Conservation (phyloP, 2,113 vertebrate genomes). For the Takifugu bimaculatus region DNA sequence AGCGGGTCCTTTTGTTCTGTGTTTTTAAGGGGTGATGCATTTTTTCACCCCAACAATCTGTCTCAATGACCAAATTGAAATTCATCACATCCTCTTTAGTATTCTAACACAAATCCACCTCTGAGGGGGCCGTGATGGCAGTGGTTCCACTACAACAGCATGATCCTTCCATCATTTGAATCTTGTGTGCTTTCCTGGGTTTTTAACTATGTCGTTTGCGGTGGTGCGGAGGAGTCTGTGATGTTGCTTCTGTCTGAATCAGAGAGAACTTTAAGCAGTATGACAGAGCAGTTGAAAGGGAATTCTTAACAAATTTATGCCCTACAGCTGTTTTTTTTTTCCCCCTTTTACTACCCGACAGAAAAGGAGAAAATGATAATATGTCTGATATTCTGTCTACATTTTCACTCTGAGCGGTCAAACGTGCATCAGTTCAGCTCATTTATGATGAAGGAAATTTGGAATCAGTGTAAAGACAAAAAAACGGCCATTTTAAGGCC, state of each 20-base stretch:
- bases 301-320: constrained; percentile 58
- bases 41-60: neutral
- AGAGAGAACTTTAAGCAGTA: constrained; percentile 12
- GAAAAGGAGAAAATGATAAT: constrained; percentile 50
- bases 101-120: too few species aligned
- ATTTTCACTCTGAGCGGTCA: constrained; percentile 44
- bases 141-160: too few species aligned
- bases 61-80: neutral
- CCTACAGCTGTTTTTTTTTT: constrained; percentile 62
- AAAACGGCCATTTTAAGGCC: neutral
- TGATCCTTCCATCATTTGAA: too few species aligned
- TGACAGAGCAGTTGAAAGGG: constrained; percentile 55
- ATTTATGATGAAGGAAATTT: constrained; percentile 41
- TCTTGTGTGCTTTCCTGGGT: constrained; percentile 7
- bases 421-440: constrained; percentile 23
- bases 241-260: constrained; percentile 32
- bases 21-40: neutral
- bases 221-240: constrained; percentile 35
- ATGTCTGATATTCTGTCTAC: constrained; percentile 51
- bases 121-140: too few species aligned
- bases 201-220: constrained; percentile 17
- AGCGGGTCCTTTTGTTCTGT: too few species aligned
- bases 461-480: constrained; percentile 14
- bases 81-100: too few species aligned
- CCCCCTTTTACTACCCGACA: constrained; percentile 25